Percentiles rank a stretch among this genome's conserved stretches.
Evolutionary conservation across 2,888 invertebrate genomes (phyloP).

Genomic region (Hydrotaea cyrtoneurina): DNA sequence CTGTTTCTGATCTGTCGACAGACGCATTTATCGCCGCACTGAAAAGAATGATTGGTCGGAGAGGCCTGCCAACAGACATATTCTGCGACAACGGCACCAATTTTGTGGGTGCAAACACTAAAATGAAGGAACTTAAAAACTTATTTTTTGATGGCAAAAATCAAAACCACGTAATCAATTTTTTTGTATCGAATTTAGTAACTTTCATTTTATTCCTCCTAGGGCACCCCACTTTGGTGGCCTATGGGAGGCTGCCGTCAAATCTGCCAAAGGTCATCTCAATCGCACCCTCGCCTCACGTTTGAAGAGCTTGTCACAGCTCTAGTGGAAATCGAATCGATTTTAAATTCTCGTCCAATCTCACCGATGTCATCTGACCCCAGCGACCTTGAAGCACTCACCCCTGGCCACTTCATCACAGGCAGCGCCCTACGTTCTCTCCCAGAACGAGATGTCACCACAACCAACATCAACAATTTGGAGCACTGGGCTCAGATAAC

Average conservation of each 20-base stretch:
- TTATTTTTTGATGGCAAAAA: slow-evolving; percentile 26
- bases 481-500: slow-evolving; percentile 40
- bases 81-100: slow-evolving; percentile 56
- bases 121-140: slow-evolving; percentile 42
- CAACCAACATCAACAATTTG: too few relatives aligned
- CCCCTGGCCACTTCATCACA: too few relatives aligned
- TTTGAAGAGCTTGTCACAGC: too few relatives aligned
- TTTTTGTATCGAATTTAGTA: slow-evolving; percentile 44
- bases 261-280: slow-evolving; percentile 51
- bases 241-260: slow-evolving; percentile 49
- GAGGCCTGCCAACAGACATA: slow-evolving; percentile 43
- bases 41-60: slow-evolving; percentile 50
- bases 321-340: too few relatives aligned
- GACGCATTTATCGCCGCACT: slow-evolving; percentile 54
- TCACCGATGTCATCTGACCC: too few relatives aligned
- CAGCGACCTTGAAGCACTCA: too few relatives aligned
- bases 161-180: slow-evolving; percentile 35
- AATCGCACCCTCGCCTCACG: slow-evolving; percentile 23
- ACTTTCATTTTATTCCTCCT: slow-evolving; percentile 52
- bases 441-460: too few relatives aligned
- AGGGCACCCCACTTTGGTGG: slow-evolving; percentile 52
- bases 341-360: too few relatives aligned
- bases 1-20: slow-evolving; percentile 46
- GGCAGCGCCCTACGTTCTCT: too few relatives aligned
- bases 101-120: slow-evolving; percentile 40